These are phyloP conservation scores for Cyanoderma ruficeps DNA, from an alignment of 2,113 vertebrate species.

Conservation along the genomic window DNA sequence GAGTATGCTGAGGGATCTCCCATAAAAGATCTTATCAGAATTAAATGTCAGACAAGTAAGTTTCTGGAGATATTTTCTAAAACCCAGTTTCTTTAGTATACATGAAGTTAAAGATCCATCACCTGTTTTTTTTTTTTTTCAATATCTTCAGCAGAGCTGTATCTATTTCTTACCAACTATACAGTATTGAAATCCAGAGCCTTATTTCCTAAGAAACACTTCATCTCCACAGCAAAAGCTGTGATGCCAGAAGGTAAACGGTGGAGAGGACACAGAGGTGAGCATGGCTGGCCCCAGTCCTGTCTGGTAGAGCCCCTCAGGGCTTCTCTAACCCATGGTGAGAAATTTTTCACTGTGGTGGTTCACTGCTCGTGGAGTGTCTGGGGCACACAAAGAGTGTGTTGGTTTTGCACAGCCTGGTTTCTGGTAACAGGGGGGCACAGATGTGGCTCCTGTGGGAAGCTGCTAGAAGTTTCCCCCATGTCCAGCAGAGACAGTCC, in stretches of 20 bases:
- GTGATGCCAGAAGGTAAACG: rapidly evolving
- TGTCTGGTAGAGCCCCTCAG: neutral
- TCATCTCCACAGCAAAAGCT: neutral
- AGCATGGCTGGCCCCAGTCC: rapidly evolving
- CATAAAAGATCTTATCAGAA: neutral
- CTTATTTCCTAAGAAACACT: neutral
- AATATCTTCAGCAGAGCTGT: neutral
- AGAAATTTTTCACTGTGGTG: rapidly evolving
- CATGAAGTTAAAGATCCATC: neutral
- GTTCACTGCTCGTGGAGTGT: neutral
- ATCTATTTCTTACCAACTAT: neutral
- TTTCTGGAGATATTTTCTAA: neutral
- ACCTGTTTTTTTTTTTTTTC: too few species aligned
- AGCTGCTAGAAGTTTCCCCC: neutral
- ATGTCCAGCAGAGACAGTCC: neutral
- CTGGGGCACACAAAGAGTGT: rapidly evolving
- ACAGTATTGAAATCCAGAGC: rapidly evolving
- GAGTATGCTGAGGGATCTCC: neutral
- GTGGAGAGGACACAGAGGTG: too few species aligned
- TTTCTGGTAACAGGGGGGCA: neutral
- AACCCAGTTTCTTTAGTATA: neutral
- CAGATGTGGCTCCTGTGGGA: neutral
- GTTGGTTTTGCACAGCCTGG: neutral
- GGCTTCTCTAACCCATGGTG: rapidly evolving
- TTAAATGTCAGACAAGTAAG: neutral